Evolutionary conservation across 2,888 invertebrate species (phyloP).

Genomic region (Carterocephalus palaemon): DNA sequence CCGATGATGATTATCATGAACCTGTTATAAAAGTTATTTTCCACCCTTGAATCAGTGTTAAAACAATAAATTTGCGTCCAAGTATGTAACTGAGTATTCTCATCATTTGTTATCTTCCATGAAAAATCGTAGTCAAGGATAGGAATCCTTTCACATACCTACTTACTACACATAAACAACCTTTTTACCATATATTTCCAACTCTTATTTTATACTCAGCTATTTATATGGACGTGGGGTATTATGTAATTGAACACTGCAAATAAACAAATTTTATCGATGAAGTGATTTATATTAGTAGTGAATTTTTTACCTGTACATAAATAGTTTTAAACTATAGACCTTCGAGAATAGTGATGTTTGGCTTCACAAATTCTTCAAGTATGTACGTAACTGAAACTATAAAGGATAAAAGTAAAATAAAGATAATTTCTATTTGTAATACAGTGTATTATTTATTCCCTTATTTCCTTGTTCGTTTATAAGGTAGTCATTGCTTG

Average conservation of each 20-base stretch:
- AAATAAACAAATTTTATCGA: conserved; percentile 55
- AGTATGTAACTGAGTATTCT: conserved; percentile 30
- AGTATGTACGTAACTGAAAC: conserved; percentile 67
- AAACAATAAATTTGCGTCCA: conserved; percentile 42
- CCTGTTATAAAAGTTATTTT: conserved; percentile 43
- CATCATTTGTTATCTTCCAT: neutral
- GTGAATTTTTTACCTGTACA: conserved; percentile 76
- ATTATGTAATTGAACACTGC: conserved; percentile 44
- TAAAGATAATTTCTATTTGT: conserved; percentile 65
- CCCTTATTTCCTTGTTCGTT: neutral
- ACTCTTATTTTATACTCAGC: conserved; percentile 27
- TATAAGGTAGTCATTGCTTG: too few relatives aligned
- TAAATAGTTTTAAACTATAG: conserved; percentile 58
- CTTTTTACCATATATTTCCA: neutral
- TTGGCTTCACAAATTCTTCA: conserved; percentile 63
- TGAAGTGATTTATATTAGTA: conserved; percentile 57
- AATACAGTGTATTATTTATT: conserved; percentile 35
- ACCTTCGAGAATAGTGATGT: conserved; percentile 61
- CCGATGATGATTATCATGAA: conserved; percentile 58
- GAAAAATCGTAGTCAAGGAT: neutral
- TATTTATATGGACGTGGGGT: conserved; percentile 33
- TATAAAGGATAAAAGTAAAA: conserved; percentile 58
- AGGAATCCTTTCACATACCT: neutral
- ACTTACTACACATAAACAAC: conserved; percentile 1
- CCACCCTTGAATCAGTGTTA: conserved; percentile 63